These are phyloP conservation scores for Eublepharis macularius DNA, from an alignment of 2,113 vertebrate genomes.

Conservation along the genomic window DNA sequence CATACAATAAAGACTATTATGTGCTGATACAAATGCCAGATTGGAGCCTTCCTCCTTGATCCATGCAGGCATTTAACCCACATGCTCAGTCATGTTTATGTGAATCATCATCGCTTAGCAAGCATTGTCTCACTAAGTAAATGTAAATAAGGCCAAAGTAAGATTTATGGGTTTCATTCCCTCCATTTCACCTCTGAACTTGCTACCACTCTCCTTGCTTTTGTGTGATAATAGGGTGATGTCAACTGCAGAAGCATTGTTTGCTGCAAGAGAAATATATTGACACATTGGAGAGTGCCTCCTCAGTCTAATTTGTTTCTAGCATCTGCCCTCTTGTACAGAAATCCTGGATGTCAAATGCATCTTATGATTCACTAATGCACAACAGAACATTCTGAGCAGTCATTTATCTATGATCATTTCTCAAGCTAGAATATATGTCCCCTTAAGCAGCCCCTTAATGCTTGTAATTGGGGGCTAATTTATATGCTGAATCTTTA, in stretches of 20 bases:
- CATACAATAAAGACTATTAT: neutral
- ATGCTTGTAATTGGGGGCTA: neutral
- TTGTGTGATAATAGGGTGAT: neutral
- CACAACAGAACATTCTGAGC: neutral
- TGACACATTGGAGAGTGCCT: neutral
- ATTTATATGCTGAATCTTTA: neutral
- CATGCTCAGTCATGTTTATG: neutral
- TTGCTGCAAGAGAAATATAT: slow-evolving; percentile 2
- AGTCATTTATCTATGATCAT: slow-evolving; percentile 1
- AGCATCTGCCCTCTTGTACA: neutral
- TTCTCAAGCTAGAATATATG: neutral
- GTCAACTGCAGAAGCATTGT: neutral
- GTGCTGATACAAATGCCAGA: neutral
- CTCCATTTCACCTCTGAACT: neutral
- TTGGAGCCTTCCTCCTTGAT: too few species aligned
- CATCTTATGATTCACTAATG: slow-evolving; percentile 19
- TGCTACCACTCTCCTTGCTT: neutral
- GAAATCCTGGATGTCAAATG: slow-evolving; percentile 7
- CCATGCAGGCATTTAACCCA: neutral
- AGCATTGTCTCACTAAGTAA: neutral
- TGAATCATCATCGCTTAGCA: neutral
- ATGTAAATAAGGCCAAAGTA: neutral
- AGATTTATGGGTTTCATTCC: slow-evolving; percentile 6
- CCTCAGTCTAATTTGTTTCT: slow-evolving; percentile 12
- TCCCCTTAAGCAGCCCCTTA: neutral